Evolutionary conservation across 2,888 invertebrate genomes (phyloP).

Genomic region (Nymphalis urticae): DNA sequence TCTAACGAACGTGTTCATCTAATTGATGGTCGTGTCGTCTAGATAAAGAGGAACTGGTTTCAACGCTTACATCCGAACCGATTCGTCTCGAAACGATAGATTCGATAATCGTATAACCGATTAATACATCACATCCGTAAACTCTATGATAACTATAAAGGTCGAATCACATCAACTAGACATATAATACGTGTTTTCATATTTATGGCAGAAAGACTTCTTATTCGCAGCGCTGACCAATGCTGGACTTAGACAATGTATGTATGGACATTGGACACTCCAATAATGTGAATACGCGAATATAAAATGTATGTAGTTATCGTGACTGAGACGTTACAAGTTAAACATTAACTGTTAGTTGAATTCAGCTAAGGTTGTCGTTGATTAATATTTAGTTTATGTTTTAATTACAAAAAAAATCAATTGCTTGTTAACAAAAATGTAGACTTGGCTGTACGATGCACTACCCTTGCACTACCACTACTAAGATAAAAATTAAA

Average conservation of each 20-base stretch:
- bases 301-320: background rate
- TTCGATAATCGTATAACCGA: background rate
- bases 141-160: background rate
- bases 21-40: constrained; percentile 19
- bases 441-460: too few species aligned
- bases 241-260: too few species aligned
- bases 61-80: background rate
- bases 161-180: background rate
- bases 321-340: background rate
- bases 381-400: too few species aligned
- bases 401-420: too few species aligned
- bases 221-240: too few species aligned
- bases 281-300: too few species aligned
- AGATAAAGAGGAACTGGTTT: constrained; percentile 18
- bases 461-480: too few species aligned
- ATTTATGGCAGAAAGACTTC: too few species aligned
- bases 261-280: too few species aligned
- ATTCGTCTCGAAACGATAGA: constrained; percentile 1
- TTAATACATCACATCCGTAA: background rate
- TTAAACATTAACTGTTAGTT: background rate
- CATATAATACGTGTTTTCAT: background rate
- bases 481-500: too few species aligned
- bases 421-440: too few species aligned
- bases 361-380: too few species aligned
- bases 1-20: constrained; percentile 12